Evolutionary conservation across 1,140 invertebrate species (phyloP), one percentile per base, ranked within the genome.

Genomic region (Aleiodes sp.): DNA sequence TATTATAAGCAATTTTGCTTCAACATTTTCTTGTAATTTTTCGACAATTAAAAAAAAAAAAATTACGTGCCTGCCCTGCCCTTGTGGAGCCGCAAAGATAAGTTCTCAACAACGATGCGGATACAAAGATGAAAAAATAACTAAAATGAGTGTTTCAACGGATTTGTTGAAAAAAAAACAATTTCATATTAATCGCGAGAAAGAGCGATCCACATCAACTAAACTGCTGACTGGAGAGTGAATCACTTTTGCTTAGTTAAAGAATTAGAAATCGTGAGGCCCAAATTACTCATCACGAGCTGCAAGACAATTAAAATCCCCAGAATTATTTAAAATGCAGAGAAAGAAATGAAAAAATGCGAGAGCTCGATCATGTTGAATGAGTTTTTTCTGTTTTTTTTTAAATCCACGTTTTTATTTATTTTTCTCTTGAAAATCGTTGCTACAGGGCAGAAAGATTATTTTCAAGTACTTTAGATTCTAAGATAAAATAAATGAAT

Each of bases 21-120:
- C 14, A 28, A 16, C 31, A 62, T 21, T 24, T 28, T 46, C 4
- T 59, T 52, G 16, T 10, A 39, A 35, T 37, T 29, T 35, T 16
- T 52, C 9, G 1, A 61, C 19, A 68, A 29, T 21, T 8, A 31
- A 68, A 62, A 52, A 66, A 33, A 65, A 61, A 60, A 41, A 61
- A 60, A 61, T 68, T 60, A 68, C 35, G 57, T 68, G 65, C 65
- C 65, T 68, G 59, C 28, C 33, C 33, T 7, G 10, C 65, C 19
- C 33, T 14, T 24, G 33, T 66, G 29, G 33, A 66, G 26, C 65
- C 65, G 57, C 56, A 59, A 61, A 67, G 35, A 29, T 39, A 41
- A 24, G 43, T 59, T 57, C 65, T 35, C 57, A 68, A 68, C 65
- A 68, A 68, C 65, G 65, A 68, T 68, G 65, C 65, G 65, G 65